Percentiles rank a stretch among this genome's conserved stretches.
These are phyloP conservation scores for Sinocyclocheilus maitianheensis DNA, from an alignment of 2,113 vertebrate species.

Conservation along the genomic window DNA sequence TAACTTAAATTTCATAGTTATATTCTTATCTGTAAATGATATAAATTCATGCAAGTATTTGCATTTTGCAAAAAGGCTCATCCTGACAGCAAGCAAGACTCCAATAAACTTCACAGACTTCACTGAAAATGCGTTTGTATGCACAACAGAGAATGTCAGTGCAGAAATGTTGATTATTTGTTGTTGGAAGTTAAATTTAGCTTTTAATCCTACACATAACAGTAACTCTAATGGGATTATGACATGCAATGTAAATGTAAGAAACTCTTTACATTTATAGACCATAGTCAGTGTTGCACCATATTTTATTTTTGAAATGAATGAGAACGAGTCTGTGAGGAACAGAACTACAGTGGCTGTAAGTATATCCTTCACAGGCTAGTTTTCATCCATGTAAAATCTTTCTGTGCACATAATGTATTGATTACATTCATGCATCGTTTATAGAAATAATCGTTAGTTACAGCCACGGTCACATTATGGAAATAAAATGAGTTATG, in stretches of 20 bases:
- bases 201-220: not conserved
- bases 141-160: not conserved
- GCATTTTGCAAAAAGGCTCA: not conserved
- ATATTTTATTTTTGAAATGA: not conserved
- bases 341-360: too few relatives aligned
- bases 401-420: too few relatives aligned
- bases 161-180: not conserved
- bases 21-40: not conserved
- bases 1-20: not conserved
- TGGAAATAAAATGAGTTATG: not conserved
- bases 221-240: too few relatives aligned
- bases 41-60: not conserved
- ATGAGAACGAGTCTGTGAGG: too few relatives aligned
- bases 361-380: too few relatives aligned
- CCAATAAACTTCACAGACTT: not conserved
- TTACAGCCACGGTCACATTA: not conserved
- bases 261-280: too few relatives aligned
- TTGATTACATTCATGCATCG: not conserved
- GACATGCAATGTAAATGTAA: too few relatives aligned
- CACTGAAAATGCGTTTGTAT: not conserved
- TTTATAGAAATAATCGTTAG: not conserved
- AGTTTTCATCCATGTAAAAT: too few relatives aligned
- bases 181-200: not conserved
- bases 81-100: not conserved
- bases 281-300: too few relatives aligned